Base-by-base conservation (phyloP, 1,140 invertebrate species). In the Neodiprion lecontei region DNA sequence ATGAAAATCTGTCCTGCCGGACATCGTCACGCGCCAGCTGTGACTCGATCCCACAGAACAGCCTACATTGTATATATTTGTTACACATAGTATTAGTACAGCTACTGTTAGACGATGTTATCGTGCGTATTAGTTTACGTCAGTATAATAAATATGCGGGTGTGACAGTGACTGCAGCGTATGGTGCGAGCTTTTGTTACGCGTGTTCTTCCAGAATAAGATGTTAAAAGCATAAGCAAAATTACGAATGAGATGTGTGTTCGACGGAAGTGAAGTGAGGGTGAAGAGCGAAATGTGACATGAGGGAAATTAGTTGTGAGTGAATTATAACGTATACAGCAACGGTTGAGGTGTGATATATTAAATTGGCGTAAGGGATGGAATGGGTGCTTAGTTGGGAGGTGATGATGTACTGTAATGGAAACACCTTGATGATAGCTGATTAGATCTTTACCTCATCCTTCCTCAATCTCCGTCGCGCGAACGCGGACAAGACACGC, bases 361-460 rank as follows among this genome's bases (percentile, higher is more conserved):
- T 40, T 40, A 40, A 5, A 40, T 40, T 40, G 28, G 28, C 28
- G n/a, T 61, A 61, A 17, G 53, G 28, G 28, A 61, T 61, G n/a
- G 53, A 61, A 61, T 17, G 53, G 53, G 53, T 61, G 53, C 53
- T 61, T 61, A 61, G 53, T 61, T 74, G 67, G 73, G 69, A 77
- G 70, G 53, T 61, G 75, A 72, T 78, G 47, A 75, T 53, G 74
- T 68, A 65, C 70, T 65, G 74, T 73, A 53, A 78, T 86, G 88
- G 88, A 88, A 89, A 89, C 88, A 89, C 87, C 87, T 88, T 89
- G 88, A 88, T 87, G 86, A 84, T 80, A 79, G 75, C 81, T 76
- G 81, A 77, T 82, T 81, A 85, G 82, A 61, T 47, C 40, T 70
- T 67, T 47, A 74, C 53, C 74, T 73, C 69, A 65, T 72, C 74